phyloP scores from a whole-genome alignment of 2,113 vertebrate genomes.

The Romanogobio albipinnatus region DNA sequence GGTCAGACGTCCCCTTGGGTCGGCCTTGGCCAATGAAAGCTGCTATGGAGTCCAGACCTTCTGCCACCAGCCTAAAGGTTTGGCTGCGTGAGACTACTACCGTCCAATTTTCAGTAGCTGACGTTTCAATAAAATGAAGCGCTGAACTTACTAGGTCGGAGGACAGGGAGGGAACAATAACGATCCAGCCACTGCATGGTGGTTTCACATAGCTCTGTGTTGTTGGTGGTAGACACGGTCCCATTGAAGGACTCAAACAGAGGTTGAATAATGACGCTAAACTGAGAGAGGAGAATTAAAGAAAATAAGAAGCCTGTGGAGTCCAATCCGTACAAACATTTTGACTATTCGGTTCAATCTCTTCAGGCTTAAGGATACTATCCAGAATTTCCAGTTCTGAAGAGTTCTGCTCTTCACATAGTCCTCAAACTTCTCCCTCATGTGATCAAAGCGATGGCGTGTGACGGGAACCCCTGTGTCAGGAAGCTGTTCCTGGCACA shows the following conservation, averaged over 20 bases:
- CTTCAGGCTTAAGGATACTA: constrained; percentile 86
- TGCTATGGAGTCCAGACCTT: too few relatives aligned
- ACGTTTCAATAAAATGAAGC: background rate
- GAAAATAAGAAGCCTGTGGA: constrained; percentile 6
- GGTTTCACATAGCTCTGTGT: constrained; percentile 85
- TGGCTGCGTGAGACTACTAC: too few relatives aligned
- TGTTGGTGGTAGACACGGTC: constrained; percentile 86
- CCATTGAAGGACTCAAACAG: constrained; percentile 94
- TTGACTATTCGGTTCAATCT: background rate
- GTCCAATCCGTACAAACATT: background rate
- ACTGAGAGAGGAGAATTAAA: constrained; percentile 74
- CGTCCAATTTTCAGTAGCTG: background rate
- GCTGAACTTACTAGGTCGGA: constrained; percentile 92
- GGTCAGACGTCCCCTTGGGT: too few relatives aligned
- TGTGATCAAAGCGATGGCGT: constrained; percentile 80
- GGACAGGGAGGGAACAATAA: constrained; percentile 87
- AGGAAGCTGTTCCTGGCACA: constrained; percentile 93
- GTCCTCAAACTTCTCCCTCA: constrained; percentile 87
- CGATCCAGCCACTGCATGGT: constrained; percentile 88
- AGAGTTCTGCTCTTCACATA: constrained; percentile 89
- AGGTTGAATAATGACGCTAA: constrained; percentile 94
- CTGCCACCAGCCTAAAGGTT: too few relatives aligned
- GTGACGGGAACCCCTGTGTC: constrained; percentile 87
- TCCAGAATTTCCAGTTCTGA: constrained; percentile 99
- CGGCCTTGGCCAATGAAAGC: too few relatives aligned